Conservation (phyloP, 2,113 vertebrate species). For the Salminus brasiliensis region DNA sequence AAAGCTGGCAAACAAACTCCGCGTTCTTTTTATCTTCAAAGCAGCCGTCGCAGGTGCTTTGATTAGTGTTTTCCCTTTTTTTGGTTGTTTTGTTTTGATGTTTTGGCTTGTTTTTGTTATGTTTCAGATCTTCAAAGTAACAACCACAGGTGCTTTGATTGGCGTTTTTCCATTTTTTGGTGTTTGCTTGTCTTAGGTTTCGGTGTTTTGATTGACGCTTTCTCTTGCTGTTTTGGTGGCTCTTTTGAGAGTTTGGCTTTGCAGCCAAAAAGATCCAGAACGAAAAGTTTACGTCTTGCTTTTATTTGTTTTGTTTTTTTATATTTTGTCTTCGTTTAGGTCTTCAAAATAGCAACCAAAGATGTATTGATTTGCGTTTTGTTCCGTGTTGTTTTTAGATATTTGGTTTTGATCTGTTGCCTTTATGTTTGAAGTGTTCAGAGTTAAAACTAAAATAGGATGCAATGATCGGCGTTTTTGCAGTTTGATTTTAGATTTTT, state of each 20-base stretch:
- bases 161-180: neutral
- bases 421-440: no score
- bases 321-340: neutral
- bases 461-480: no score
- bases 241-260: neutral
- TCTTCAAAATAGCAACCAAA: neutral
- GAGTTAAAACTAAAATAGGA: no score
- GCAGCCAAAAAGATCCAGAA: neutral
- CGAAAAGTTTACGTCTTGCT: neutral
- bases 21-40: slow-evolving; percentile 30
- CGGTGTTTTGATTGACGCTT: neutral
- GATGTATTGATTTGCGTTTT: neutral
- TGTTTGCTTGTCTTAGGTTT: neutral
- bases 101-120: slow-evolving; percentile 25
- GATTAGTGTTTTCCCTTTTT: slow-evolving; percentile 16
- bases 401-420: neutral
- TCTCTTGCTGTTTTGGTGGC: neutral
- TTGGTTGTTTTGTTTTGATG: slow-evolving; percentile 22
- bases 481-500: no score
- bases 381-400: neutral
- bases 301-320: neutral
- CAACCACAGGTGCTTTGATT: neutral
- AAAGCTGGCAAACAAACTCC: neutral
- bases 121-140: neutral
- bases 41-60: neutral